Percentiles rank a stretch among this genome's conserved stretches.
These are phyloP conservation scores for Papilio helenus DNA, from an alignment of 1,140 invertebrate genomes.

Conservation along the genomic window DNA sequence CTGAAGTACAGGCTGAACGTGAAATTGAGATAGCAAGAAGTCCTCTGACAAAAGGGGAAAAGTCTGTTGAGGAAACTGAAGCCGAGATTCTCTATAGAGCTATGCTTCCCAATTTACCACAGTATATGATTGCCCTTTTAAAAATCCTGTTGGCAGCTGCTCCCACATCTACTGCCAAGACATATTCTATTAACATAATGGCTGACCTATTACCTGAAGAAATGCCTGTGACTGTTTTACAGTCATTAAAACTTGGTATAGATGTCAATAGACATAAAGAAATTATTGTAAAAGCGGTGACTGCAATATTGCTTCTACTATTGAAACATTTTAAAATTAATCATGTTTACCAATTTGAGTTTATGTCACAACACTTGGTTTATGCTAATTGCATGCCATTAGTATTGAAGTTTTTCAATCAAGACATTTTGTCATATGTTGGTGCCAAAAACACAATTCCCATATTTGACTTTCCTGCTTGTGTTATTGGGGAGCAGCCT, in stretches of 20 bases:
- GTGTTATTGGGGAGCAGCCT: constrained; percentile 97
- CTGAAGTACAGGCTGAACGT: constrained; percentile 92
- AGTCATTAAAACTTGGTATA: constrained; percentile 97
- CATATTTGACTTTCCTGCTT: constrained; percentile 97
- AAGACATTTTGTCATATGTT: constrained; percentile 98
- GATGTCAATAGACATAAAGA: constrained; percentile 99
- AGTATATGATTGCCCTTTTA: constrained; percentile 98
- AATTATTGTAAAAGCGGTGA: constrained; percentile 99
- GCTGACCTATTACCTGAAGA: constrained; percentile 98
- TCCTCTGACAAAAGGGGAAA: constrained; percentile 90
- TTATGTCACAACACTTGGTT: constrained; percentile 99
- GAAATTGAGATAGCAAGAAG: constrained; percentile 92
- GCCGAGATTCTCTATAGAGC: constrained; percentile 95
- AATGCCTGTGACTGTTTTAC: constrained; percentile 98
- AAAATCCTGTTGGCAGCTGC: constrained; percentile 99
- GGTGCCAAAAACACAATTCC: constrained; percentile 97
- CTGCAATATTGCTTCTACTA: constrained; percentile 95
- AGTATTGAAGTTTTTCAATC: constrained; percentile 99
- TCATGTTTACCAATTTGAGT: constrained; percentile 99
- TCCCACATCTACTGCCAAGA: constrained; percentile 98
- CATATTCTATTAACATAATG: constrained; percentile 99
- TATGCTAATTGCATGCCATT: constrained; percentile 99
- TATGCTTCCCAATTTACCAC: constrained; percentile 95
- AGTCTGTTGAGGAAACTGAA: constrained; percentile 89
- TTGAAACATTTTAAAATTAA: constrained; percentile 99